Conservation (phyloP, 1,140 invertebrate species). For the Neodiprion virginianus region DNA sequence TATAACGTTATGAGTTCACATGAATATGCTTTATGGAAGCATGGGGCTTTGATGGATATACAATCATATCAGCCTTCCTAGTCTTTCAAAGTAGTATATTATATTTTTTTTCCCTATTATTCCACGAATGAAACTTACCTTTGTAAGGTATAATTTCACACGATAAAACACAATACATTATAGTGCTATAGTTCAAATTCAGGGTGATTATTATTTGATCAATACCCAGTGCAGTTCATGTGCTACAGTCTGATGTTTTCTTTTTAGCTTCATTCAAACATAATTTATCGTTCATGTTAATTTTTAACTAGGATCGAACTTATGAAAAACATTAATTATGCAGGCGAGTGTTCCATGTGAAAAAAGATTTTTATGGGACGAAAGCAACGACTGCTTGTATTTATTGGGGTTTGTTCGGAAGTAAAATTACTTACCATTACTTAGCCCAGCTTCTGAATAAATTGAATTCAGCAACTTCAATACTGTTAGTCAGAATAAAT, state of each 20-base stretch:
- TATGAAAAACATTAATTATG: background rate
- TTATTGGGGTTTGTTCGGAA: conserved; percentile 53
- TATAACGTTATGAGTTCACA: too few species aligned
- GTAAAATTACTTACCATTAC: conserved; percentile 38
- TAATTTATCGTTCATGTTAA: background rate
- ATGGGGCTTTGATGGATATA: too few species aligned
- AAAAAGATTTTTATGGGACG: conserved; percentile 62
- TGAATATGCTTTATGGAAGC: too few species aligned
- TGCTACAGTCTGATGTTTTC: background rate
- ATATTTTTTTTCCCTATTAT: too few species aligned
- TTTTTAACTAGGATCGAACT: background rate
- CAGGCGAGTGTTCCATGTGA: conserved; percentile 22
- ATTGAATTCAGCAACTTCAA: conserved; percentile 46
- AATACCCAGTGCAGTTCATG: background rate
- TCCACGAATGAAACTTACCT: too few species aligned
- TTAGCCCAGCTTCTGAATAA: conserved; percentile 55
- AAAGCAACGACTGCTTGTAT: conserved; percentile 47
- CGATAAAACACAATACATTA: too few species aligned
- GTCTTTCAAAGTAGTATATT: too few species aligned
- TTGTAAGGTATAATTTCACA: too few species aligned
- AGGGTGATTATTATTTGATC: background rate
- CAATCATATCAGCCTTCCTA: too few species aligned
- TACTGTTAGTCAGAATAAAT: too few species aligned
- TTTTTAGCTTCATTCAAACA: background rate
- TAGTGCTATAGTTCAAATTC: too few species aligned